Conservation (phyloP, 2,888 invertebrate species). For the Rhingia campestris region DNA sequence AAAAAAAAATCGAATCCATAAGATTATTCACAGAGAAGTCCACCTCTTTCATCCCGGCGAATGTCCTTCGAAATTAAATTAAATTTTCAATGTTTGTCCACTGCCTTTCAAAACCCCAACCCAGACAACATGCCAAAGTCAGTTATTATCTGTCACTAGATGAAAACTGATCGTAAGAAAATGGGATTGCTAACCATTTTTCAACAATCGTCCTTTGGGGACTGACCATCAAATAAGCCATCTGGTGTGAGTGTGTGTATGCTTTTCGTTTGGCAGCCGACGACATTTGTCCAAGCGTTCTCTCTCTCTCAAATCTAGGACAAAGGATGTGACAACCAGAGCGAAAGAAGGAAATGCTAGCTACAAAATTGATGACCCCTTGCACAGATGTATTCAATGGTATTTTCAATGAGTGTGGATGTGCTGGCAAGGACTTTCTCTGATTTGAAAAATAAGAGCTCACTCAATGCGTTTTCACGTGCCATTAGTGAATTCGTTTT, state of each 20-base stretch:
- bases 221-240: conserved; percentile 51
- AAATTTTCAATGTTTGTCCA: conserved; percentile 36
- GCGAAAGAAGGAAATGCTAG: background rate
- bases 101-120: conserved; percentile 3
- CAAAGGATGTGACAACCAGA: conserved; percentile 4
- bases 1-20: conserved; percentile 42
- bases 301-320: conserved; percentile 12
- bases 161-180: conserved; percentile 48
- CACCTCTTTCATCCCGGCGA: background rate
- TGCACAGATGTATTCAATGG: conserved; percentile 37
- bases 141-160: conserved; percentile 55
- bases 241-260: conserved; percentile 8
- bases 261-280: conserved; percentile 8
- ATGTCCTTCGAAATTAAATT: conserved; percentile 65
- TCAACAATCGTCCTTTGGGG: conserved; percentile 54
- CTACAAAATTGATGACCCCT: conserved; percentile 21
- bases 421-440: conserved; percentile 1
- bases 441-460: conserved; percentile 14
- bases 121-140: conserved; percentile 53
- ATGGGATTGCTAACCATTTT: conserved; percentile 42
- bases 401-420: conserved; percentile 1
- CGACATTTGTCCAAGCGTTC: conserved; percentile 23
- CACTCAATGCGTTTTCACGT: conserved; percentile 24
- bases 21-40: conserved; percentile 50
- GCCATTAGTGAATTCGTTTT: conserved; percentile 22